Percentiles rank a stretch among this genome's conserved stretches.
phyloP scores from a whole-genome alignment of 2,113 vertebrate genomes.

The Centrocercus urophasianus region DNA sequence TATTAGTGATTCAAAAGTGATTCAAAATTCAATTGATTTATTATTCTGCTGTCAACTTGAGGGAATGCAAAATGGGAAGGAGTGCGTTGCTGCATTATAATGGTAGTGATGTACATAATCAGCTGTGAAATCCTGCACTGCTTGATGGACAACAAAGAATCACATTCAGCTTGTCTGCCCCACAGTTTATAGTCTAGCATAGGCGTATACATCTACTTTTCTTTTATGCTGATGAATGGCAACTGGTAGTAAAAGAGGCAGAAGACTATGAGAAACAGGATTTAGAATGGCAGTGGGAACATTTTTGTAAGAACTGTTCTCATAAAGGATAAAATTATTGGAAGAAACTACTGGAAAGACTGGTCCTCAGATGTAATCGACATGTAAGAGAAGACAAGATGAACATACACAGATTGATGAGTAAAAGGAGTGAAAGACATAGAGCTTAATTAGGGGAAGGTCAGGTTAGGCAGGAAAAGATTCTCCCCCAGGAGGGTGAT shows the following conservation, averaged over 20 bases:
- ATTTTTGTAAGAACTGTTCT: background rate
- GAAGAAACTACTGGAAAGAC: background rate
- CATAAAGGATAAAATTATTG: background rate
- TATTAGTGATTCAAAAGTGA: background rate
- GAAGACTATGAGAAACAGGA: background rate
- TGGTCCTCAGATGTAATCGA: background rate
- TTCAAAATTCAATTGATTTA: background rate
- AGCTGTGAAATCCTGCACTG: background rate
- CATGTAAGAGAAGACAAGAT: background rate
- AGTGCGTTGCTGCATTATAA: background rate
- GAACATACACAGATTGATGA: background rate
- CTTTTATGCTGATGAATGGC: background rate
- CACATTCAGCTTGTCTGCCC: fast-evolving
- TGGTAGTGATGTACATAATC: background rate
- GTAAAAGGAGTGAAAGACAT: background rate
- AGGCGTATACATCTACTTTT: background rate
- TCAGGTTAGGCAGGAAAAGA: background rate
- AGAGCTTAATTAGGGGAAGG: background rate
- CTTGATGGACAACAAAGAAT: background rate
- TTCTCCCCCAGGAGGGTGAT: too few relatives aligned
- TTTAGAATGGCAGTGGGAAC: background rate
- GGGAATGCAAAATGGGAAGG: background rate
- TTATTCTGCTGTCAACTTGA: background rate
- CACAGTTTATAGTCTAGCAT: background rate
- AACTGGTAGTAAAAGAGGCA: background rate